phyloP scores from a whole-genome alignment of 2,888 invertebrate species.

The Epinotia bilunana region DNA sequence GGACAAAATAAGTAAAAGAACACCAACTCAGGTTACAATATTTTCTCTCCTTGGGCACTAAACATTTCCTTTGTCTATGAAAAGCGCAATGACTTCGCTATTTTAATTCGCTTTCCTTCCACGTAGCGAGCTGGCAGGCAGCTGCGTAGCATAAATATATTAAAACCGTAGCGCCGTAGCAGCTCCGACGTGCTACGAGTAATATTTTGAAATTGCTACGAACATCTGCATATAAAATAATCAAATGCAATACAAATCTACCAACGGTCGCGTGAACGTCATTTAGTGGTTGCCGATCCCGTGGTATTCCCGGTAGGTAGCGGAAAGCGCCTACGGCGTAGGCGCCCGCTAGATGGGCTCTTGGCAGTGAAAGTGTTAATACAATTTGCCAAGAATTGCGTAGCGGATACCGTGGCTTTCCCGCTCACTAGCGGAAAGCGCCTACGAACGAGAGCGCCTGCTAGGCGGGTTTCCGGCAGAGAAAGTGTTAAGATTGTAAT shows the following conservation, averaged over 20 bases:
- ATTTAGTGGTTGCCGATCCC: too few species aligned
- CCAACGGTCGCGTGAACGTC: neutral
- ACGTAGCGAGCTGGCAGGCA: slow-evolving; percentile 31
- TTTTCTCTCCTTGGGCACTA: neutral
- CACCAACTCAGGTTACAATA: neutral
- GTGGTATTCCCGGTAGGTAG: too few species aligned
- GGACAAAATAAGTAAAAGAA: neutral
- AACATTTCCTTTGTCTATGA: neutral
- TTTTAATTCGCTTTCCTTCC: slow-evolving; percentile 48
- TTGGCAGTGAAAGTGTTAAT: too few species aligned
- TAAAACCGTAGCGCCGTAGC: slow-evolving; percentile 10
- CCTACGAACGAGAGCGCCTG: too few species aligned
- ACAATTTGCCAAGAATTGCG: too few species aligned
- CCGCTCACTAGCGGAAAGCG: too few species aligned
- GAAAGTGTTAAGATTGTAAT: neutral
- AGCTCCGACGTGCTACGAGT: slow-evolving; percentile 21
- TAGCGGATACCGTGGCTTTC: too few species aligned
- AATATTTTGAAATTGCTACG: slow-evolving; percentile 30
- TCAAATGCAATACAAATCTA: slow-evolving; percentile 36
- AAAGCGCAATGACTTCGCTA: slow-evolving; percentile 57
- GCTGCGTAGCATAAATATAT: slow-evolving; percentile 38
- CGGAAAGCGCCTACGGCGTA: too few species aligned
- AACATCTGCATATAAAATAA: slow-evolving; percentile 8
- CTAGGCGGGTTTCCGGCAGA: too few species aligned
- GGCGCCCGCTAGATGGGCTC: too few species aligned